Evolutionary conservation across 2,797 vertebrate genomes (phyloP), one percentile per base, ranked within the genome.

Genomic region (Notoglanidium macrostoma): DNA sequence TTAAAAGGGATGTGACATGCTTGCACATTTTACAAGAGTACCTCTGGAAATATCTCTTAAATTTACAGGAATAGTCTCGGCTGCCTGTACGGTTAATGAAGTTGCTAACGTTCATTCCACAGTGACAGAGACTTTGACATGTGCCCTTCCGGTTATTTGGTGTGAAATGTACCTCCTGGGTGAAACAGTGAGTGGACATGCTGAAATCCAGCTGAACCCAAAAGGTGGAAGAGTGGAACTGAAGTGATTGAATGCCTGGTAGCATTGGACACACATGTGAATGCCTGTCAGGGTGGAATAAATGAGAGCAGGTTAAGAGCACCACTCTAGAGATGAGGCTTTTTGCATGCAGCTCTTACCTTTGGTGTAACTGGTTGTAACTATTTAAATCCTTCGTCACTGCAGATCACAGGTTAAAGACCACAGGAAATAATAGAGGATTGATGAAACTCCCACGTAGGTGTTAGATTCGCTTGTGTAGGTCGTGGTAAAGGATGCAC

Each of bases 351-450:
- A 19, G 59, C 85, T 49, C 80, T 87, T 32, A 44, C 81, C 74
- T 90, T 84, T 51, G 78, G 84, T 65, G 67, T 86, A 51, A 88
- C 86, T 87, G 51, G 65, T 89, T 49, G 59, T 88, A 72, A 87
- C 85, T 88, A 86, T 88, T 84, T 35, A 83, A 83, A 87, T 70
- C 44, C 63, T 54, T 65, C 19, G 54, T 82, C 67, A 86, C 63
- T 76, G 19, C n/a, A 35, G 49, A 76, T 59, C 77, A 88, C 68
- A 55, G 72, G 89, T 82, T 61, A 81, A 86, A 85, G 77, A 87
- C 84, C 32, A 23, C 72, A 86, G 85, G 86, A 89, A 89, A 87
- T 78, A 55, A 88, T 77, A 84, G 21, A 81, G 57, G 32, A 32
- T 85, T 40, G 74, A 82, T 85, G 68, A 84, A 86, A 79, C 40